Evolutionary conservation across 2,797 vertebrate genomes (phyloP).

Genomic region (Coregonus sp.): DNA sequence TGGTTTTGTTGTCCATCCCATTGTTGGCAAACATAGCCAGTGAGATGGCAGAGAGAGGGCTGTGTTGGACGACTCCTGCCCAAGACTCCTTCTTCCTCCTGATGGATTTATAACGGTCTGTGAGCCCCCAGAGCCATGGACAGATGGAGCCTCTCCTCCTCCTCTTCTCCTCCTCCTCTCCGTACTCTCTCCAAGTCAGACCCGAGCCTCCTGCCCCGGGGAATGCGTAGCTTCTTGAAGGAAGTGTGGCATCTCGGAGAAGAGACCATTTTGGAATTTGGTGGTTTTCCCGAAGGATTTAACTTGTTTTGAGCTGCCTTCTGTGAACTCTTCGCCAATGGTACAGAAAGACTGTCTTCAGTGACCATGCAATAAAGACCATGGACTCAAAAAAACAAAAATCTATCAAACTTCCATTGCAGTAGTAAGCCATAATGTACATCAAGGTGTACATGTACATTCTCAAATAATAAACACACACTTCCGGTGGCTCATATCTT

Average conservation of each 20-base stretch:
- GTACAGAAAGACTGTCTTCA: slow-evolving; percentile 23
- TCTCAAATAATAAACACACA: no score
- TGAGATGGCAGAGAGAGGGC: slow-evolving; percentile 36
- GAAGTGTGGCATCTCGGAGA: slow-evolving; percentile 53
- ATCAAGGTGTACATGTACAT: background rate
- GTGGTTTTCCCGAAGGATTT: slow-evolving; percentile 56
- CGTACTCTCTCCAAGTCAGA: slow-evolving; percentile 35
- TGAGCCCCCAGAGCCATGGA: slow-evolving; percentile 54
- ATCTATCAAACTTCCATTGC: no score
- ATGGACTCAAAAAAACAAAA: background rate
- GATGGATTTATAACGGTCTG: slow-evolving; percentile 55
- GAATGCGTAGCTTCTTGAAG: slow-evolving; percentile 67
- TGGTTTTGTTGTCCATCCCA: slow-evolving; percentile 45
- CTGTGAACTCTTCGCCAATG: slow-evolving; percentile 44
- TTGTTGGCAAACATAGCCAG: slow-evolving; percentile 43
- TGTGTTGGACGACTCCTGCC: slow-evolving; percentile 45
- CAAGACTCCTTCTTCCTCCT: slow-evolving; percentile 53
- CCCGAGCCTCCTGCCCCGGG: slow-evolving; percentile 58
- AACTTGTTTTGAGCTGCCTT: slow-evolving; percentile 62
- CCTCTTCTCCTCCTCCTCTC: slow-evolving; percentile 28
- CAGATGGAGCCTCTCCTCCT: slow-evolving; percentile 63
- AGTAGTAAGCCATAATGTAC: background rate
- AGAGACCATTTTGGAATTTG: slow-evolving; percentile 59
- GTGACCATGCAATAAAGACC: slow-evolving; percentile 27
- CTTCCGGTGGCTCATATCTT: no score